phyloP scores from a whole-genome alignment of 2,797 vertebrate genomes.

The Pangasius larnaudii region DNA sequence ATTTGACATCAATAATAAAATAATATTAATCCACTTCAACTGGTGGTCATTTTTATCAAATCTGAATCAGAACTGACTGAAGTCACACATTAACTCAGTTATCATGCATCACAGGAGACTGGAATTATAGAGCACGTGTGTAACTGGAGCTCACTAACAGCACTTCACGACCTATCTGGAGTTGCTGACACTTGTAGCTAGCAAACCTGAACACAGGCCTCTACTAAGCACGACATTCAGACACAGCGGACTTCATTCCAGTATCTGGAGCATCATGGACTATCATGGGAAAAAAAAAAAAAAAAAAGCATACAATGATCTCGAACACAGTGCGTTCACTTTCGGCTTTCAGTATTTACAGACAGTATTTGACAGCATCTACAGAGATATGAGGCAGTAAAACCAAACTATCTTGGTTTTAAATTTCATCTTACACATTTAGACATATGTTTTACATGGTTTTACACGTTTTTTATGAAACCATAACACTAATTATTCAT shows the following conservation, averaged over 20 bases:
- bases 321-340: not conserved
- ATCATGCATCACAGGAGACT: not conserved
- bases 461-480: not conserved
- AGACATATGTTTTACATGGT: not conserved
- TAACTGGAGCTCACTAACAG: not conserved
- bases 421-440: not conserved
- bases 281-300: not conserved
- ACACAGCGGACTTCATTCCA: not conserved
- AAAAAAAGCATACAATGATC: not conserved
- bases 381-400: not conserved
- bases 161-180: not conserved
- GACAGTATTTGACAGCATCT: not conserved
- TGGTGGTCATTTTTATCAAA: not conserved
- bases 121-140: not conserved
- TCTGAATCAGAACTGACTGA: not conserved
- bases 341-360: not conserved
- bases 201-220: not conserved
- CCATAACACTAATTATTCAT: not conserved
- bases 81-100: conserved; percentile 8
- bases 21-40: not conserved
- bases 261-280: not conserved
- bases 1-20: not conserved
- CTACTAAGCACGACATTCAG: not conserved
- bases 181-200: not conserved
- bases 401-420: not conserved